A percentile compares a stretch with the other conserved stretches of the same genome.
These are phyloP conservation scores for Eupeodes corollae DNA, from an alignment of 1,140 invertebrate species.

Conservation along the genomic window DNA sequence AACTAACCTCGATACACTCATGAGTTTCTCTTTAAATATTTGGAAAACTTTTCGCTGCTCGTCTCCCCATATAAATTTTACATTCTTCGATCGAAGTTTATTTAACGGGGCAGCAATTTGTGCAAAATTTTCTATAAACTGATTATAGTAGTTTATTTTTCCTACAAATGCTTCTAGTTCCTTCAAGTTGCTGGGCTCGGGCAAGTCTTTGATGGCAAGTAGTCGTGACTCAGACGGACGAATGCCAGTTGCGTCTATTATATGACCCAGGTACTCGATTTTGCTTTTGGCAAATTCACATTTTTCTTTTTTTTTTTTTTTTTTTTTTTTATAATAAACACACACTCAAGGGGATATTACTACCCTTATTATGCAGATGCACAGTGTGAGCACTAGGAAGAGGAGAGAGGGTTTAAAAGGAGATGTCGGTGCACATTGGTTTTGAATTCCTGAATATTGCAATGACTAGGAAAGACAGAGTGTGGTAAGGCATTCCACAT, in stretches of 20 bases:
- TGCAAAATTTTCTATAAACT: slow-evolving; percentile 16
- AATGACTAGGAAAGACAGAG: too few species aligned
- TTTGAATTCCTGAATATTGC: too few species aligned
- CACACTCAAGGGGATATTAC: too few species aligned
- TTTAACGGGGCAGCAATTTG: slow-evolving; percentile 7
- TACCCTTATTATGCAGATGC: too few species aligned
- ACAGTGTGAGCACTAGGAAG: too few species aligned
- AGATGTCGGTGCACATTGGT: too few species aligned
- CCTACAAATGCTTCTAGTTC: slow-evolving; percentile 29
- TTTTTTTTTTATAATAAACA: too few species aligned
- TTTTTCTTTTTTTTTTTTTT: slow-evolving; percentile 9
- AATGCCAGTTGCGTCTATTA: slow-evolving; percentile 15
- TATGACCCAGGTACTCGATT: slow-evolving; percentile 19
- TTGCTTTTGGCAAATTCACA: slow-evolving; percentile 11
- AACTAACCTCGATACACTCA: slow-evolving; percentile 3
- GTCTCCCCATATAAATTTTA: slow-evolving; percentile 10
- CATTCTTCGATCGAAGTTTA: slow-evolving; percentile 12
- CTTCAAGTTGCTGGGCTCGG: slow-evolving; percentile 20
- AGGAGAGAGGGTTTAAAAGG: too few species aligned
- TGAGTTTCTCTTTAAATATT: slow-evolving; percentile 3
- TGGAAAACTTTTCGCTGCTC: slow-evolving; percentile 15
- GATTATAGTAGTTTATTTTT: slow-evolving; percentile 34
- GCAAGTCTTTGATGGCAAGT: slow-evolving; percentile 17
- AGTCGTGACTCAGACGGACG: slow-evolving; percentile 6
- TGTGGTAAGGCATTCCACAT: too few species aligned